Evolutionary conservation across 1,140 invertebrate genomes (phyloP), one percentile per base, ranked within the genome.

Genomic region (Drosophila setifemur): DNA sequence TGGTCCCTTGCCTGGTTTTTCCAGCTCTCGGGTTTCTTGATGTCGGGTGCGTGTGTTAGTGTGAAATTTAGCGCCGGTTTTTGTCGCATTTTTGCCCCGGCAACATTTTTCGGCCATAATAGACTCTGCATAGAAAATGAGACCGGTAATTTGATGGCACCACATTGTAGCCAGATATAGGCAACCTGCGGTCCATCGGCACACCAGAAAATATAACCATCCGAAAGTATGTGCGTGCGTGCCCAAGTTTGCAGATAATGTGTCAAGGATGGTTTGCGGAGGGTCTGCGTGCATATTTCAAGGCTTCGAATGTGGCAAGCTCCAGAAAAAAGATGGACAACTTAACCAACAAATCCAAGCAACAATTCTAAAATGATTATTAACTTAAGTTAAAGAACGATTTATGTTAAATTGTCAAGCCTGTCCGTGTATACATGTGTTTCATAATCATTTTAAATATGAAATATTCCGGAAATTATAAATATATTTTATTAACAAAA

Each of bases 41-140:
- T n/a, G 50, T 54, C 53, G 23, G 53, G 48, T 53, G 28, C 42
- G 72, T 49, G 74, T 75, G 37, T 69, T 61, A 71, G 79, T 83
- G 79, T 85, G 79, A 79, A 83, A 79, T 85, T 79, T 85, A 85
- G 77, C 79, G 79, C 79, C 52, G 73, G 45, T 79, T 85, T 83
- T 85, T 85, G 78, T 85, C 78, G 58, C 79, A 83, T 83, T 83
- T 83, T 83, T 70, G 70, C 21, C 73, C 60, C 54, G 48, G 33
- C 78, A 64, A 77, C 68, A 69, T 60, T 83, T 83, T 60, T 42
- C 25, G 50, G 29, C 63, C 49, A 70, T 83, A 83, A 83, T 83
- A 83, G 79, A 83, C 79, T 83, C 70, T 79, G 79, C 79, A 79
- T 85, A 79, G 74, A 85, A 83, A 83, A 83, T 83, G 79, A 85